phyloP scores from a whole-genome alignment of 2,113 vertebrate species.

The Fukomys damarensis region DNA sequence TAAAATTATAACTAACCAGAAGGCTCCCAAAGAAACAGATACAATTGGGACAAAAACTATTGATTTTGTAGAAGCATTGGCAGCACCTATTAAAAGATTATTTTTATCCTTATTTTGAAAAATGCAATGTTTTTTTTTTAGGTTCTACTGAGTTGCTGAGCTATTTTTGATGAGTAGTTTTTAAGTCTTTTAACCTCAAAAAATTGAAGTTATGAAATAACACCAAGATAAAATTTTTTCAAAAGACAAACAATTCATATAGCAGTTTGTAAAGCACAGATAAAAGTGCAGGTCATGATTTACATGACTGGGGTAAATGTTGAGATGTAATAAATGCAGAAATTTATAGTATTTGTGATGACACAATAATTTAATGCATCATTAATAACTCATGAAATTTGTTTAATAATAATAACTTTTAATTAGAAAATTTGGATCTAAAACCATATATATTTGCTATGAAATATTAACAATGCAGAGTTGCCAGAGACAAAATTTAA shows the following conservation, averaged over 20 bases:
- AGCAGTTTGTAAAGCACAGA: not conserved
- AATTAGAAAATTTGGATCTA: not conserved
- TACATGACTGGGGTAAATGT: not conserved
- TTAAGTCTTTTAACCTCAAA: conserved; percentile 40
- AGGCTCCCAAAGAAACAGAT: conserved; percentile 24
- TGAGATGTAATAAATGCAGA: not conserved
- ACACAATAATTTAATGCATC: not conserved
- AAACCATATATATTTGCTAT: not conserved
- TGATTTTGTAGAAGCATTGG: not conserved
- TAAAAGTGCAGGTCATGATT: not conserved
- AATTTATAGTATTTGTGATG: not conserved
- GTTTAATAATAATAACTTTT: not conserved
- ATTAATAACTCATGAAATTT: not conserved
- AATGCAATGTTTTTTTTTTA: conserved; percentile 28
- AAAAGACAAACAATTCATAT: not conserved
- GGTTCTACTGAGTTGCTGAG: conserved; percentile 56
- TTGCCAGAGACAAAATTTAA: not conserved
- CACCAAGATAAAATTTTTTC: not conserved
- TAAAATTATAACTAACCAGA: conserved; percentile 62
- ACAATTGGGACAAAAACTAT: conserved; percentile 19
- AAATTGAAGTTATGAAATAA: conserved; percentile 42
- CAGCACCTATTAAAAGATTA: not conserved
- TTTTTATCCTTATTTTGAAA: conserved; percentile 66
- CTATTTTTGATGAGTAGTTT: conserved; percentile 51
- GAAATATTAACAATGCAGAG: not conserved